Evolutionary conservation across 2,797 vertebrate species (phyloP).

Genomic region (Neomorphus geoffroyi): DNA sequence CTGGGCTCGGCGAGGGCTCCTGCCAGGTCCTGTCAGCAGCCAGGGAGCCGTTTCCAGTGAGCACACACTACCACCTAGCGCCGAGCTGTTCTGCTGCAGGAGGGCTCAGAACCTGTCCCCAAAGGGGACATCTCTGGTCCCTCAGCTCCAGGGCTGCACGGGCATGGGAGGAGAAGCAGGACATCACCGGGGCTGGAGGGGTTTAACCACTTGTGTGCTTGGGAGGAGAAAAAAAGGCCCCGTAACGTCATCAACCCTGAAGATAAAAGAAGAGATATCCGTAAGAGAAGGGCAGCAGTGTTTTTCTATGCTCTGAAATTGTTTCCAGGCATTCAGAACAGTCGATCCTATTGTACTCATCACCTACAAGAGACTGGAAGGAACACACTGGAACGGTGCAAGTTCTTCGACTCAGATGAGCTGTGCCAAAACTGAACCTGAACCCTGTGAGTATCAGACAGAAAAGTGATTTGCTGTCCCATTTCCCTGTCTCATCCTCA

Average conservation of each 20-base stretch:
- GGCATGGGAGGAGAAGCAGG: too few relatives aligned
- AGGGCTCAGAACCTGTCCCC: too few relatives aligned
- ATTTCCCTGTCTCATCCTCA: neutral
- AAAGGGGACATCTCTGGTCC: too few relatives aligned
- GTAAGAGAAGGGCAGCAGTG: neutral
- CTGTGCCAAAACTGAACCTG: neutral
- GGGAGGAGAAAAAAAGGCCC: neutral
- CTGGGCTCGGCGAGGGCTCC: accelerated
- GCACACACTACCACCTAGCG: conserved; percentile 1
- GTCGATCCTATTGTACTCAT: neutral
- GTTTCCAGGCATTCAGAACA: neutral
- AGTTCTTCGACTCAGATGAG: neutral
- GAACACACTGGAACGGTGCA: accelerated
- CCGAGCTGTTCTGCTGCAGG: neutral
- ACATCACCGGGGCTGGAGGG: neutral
- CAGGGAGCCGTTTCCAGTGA: neutral
- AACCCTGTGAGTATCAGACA: neutral
- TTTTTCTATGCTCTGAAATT: neutral
- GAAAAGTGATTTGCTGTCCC: neutral
- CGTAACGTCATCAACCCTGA: accelerated
- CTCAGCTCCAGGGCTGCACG: too few relatives aligned
- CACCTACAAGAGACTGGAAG: accelerated
- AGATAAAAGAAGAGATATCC: neutral
- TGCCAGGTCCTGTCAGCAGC: accelerated
- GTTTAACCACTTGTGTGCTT: neutral